A percentile compares a stretch with the other conserved stretches of the same genome.
phyloP scores from a whole-genome alignment of 2,797 vertebrate species.

The Sebastes iracundus region DNA sequence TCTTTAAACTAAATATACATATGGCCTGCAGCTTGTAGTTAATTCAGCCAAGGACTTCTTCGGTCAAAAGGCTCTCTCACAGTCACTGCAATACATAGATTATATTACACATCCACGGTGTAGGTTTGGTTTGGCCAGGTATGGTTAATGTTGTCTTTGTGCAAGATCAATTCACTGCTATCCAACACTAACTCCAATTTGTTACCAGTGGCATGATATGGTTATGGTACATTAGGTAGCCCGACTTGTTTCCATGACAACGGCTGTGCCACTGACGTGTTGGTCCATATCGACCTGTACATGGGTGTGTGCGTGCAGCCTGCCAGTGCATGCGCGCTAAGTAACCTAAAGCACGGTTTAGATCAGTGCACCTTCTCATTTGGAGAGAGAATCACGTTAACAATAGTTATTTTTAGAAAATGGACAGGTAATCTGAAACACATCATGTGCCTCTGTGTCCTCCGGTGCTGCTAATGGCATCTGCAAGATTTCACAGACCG shows the following conservation, averaged over 20 bases:
- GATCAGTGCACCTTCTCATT: background rate
- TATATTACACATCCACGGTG: background rate
- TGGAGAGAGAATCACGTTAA: background rate
- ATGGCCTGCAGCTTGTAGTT: slow-evolving; percentile 7
- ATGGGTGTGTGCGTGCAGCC: slow-evolving; percentile 42
- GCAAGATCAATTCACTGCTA: background rate
- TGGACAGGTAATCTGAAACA: too few species aligned
- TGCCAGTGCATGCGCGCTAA: slow-evolving; percentile 21
- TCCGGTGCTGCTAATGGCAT: too few species aligned
- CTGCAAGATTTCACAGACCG: too few species aligned
- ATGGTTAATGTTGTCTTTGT: background rate
- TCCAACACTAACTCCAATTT: slow-evolving; percentile 24
- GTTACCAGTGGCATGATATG: slow-evolving; percentile 29
- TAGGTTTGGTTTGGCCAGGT: background rate
- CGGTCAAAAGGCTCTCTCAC: background rate
- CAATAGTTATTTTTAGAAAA: too few species aligned
- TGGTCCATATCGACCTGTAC: slow-evolving; percentile 58
- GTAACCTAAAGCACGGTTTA: slow-evolving; percentile 17
- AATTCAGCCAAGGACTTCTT: slow-evolving; percentile 14
- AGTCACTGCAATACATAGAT: background rate
- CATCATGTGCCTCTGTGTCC: too few species aligned
- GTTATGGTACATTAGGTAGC: slow-evolving; percentile 61
- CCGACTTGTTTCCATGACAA: slow-evolving; percentile 83
- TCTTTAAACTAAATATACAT: slow-evolving; percentile 3
- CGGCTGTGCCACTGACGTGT: slow-evolving; percentile 60